phyloP scores from a whole-genome alignment of 1,140 invertebrate genomes.

The Leptestheria dahalacensis region DNA sequence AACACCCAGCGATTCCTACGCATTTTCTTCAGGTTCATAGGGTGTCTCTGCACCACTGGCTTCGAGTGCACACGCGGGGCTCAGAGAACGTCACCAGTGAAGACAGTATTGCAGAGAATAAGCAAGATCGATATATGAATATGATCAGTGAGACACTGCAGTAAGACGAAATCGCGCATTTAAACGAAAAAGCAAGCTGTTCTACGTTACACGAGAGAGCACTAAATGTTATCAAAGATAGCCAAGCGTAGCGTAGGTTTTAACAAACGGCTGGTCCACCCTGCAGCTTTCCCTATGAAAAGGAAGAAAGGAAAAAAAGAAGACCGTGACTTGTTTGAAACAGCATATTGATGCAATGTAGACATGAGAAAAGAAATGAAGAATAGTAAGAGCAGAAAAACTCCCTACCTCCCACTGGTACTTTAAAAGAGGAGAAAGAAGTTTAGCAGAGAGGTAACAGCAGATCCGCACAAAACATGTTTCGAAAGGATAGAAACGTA shows the following conservation, averaged over 20 bases:
- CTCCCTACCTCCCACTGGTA: constrained; percentile 12
- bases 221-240: constrained; percentile 53
- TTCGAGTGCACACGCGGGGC: too few species aligned
- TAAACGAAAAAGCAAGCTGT: constrained; percentile 1
- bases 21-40: too few species aligned
- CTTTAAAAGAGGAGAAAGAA: background rate
- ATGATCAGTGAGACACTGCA: background rate
- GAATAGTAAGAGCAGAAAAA: constrained; percentile 3
- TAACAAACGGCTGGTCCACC: constrained; percentile 70
- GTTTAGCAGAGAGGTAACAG: constrained; percentile 1
- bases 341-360: background rate
- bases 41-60: too few species aligned
- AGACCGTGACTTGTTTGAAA: background rate
- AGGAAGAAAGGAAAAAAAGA: constrained; percentile 26
- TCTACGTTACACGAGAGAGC: too few species aligned
- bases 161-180: background rate
- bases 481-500: background rate
- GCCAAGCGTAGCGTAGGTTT: constrained; percentile 74
- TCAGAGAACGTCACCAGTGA: too few species aligned
- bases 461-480: background rate
- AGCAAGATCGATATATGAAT: too few species aligned
- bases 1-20: too few species aligned
- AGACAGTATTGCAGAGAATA: too few species aligned
- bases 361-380: background rate
- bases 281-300: constrained; percentile 62